Evolutionary conservation across 2,113 vertebrate genomes (phyloP).

Genomic region (Sturnus vulgaris): DNA sequence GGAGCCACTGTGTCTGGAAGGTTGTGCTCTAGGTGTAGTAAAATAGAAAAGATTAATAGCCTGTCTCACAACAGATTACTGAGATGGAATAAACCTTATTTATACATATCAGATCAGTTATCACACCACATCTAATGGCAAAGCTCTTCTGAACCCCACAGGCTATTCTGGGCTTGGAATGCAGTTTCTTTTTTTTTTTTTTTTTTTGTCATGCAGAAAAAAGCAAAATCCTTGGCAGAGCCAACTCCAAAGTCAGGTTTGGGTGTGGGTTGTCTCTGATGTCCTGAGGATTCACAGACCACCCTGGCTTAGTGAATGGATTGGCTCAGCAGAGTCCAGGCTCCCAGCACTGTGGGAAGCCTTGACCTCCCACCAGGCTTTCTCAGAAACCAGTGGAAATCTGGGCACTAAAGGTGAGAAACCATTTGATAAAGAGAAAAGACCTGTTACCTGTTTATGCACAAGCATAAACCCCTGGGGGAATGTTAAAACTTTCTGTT

Average conservation of each 20-base stretch:
- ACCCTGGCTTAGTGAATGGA: not conserved
- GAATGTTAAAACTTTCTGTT: not conserved
- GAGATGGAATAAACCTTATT: not conserved
- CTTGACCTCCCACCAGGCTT: not conserved
- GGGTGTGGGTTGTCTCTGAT: not conserved
- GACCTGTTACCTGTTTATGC: not conserved
- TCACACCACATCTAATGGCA: not conserved
- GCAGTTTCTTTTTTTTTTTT: not conserved
- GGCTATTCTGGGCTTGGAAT: not conserved
- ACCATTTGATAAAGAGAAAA: not conserved
- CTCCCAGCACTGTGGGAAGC: not conserved
- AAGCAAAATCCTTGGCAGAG: not conserved
- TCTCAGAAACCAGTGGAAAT: not conserved
- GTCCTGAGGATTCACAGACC: not conserved
- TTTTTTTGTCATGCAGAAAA: not conserved
- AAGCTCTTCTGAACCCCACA: not conserved
- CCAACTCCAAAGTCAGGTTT: not conserved
- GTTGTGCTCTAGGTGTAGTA: not conserved
- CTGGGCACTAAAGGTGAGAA: not conserved
- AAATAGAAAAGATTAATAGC: not conserved
- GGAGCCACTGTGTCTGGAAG: not conserved
- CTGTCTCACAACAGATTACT: not conserved
- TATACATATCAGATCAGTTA: not conserved
- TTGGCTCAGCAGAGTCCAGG: not conserved
- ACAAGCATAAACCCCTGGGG: not conserved